Evolutionary conservation across 2,113 vertebrate species (phyloP), one percentile per base, ranked within the genome.

Genomic region (Toxostoma redivivum): DNA sequence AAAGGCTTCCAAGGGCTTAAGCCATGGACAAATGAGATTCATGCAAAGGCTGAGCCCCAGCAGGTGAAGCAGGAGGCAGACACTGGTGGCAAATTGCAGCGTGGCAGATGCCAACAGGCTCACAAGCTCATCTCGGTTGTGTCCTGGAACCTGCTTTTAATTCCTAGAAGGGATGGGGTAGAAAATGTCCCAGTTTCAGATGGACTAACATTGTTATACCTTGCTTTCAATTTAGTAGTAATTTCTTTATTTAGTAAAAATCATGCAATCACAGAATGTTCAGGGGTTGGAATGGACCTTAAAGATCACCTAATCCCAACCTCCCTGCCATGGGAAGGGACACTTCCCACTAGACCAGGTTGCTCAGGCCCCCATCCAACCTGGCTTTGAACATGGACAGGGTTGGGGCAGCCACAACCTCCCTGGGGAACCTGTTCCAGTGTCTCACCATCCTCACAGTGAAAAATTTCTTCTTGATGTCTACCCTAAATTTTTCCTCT

Each of bases 111-210:
- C 33, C 60, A 21, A 3, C 10, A 12, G n/a, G 23, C 12, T 5
- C 15, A 4, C 9, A 7, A 14, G 30, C n/a, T 2, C 3, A 4
- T 3, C 15, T 5, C 11, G 0, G 35, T 1, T 7, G 33, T 5
- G 31, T 56, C 73, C 90, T 15, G 31, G 67, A 47, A 51, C 9
- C 8, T 7, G 67, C 42, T 64, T 54, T 33, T 27, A 23, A 42
- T 14, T 45, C 5, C 31, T 61, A 23, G 19, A 7, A 13, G 18
- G 4, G 0, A 6, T 7, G 16, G 30, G 30, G 18, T 25, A 25
- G 60, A 45, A 53, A 61, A 24, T 9, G 45, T 23, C 62, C 15
- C 42, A 4, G 4, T 35, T 70, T 48, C 60, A 17, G 31, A 24
- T 0, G 24, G 74, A 6, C 33, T 18, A n/a, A 50, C 40, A 3